Evolutionary conservation across 35 echinoderm and acorn worm genomes (phyloP), one percentile per base, ranked within the genome.

Genomic region (Strongylocentrotus purpuratus): DNA sequence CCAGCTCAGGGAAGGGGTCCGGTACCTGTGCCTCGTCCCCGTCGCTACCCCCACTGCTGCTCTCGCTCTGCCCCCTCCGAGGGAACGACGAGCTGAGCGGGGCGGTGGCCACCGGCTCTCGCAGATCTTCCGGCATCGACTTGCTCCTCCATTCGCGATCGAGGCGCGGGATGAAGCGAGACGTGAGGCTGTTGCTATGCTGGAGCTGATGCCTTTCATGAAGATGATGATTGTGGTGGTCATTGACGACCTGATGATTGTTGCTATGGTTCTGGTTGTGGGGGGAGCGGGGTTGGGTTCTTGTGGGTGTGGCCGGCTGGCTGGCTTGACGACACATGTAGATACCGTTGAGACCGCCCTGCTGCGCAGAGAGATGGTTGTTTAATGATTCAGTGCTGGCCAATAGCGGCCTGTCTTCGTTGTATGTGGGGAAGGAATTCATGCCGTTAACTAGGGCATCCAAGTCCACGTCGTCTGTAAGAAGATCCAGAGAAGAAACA

Each of bases 351-450:
- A 78, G 55, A 35, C 94, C 96, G 50, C 94, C 94, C 46, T 85
- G 60, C 46, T 88, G 92, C 17, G 61, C 45, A 15, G 22, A 31
- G 0, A 95, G 46, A 32, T 46, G 91, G 87, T 95, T 95, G 46
- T 33, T 89, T 28, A 94, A 70, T 7, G 86, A 90, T 35, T 96
- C 96, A 33, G 94, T 98, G 88, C 94, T 97, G 85, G 97, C 96
- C 86, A 97, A 96, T n/a, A 97, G 95, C 8, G 97, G 97, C 32
- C 95, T 91, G 11, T 94, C 96, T 70, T 97, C 96, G 90, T 97
- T 98, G 89, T 95, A 98, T 17, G 97, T 94, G 11, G 97, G 97
- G 85, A 98, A 98, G 15, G 97, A 97, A 88, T 94, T 98, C 96
- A 98, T 97, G 65, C 96, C 97, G 32, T 98, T 96, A 17, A 98